phyloP scores from a whole-genome alignment of 2,113 vertebrate species.

The Bungarus multicinctus region DNA sequence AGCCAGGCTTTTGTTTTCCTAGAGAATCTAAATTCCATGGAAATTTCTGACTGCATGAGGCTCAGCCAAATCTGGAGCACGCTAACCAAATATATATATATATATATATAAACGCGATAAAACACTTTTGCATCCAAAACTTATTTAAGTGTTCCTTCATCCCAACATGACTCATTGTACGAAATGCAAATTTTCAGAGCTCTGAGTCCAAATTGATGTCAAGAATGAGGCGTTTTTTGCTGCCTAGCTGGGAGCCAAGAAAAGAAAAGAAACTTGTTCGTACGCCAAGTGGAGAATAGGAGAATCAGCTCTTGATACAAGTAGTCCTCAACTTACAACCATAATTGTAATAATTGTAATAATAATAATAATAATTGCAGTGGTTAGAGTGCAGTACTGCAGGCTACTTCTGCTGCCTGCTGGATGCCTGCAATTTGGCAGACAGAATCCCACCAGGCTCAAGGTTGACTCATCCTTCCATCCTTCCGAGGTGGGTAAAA shows the following conservation, averaged over 20 bases:
- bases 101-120: neutral
- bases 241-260: neutral
- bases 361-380: too few species aligned
- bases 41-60: slow-evolving; percentile 5
- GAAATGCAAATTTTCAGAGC: neutral
- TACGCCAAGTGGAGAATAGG: neutral
- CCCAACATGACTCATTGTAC: neutral
- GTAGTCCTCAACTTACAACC: neutral
- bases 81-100: neutral
- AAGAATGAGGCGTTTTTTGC: neutral
- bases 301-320: neutral
- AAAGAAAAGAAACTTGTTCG: neutral
- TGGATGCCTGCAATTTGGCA: too few species aligned
- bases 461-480: too few species aligned
- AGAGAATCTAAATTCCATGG: neutral
- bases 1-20: neutral
- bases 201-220: neutral
- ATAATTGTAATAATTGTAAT: too few species aligned
- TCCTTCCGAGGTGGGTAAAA: too few species aligned
- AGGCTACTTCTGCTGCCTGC: too few species aligned
- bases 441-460: too few species aligned
- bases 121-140: neutral
- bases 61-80: fast-evolving
- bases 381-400: too few species aligned
- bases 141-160: neutral